Conservation (phyloP, 1,140 invertebrate species). For the Odontomachus brunneus region DNA sequence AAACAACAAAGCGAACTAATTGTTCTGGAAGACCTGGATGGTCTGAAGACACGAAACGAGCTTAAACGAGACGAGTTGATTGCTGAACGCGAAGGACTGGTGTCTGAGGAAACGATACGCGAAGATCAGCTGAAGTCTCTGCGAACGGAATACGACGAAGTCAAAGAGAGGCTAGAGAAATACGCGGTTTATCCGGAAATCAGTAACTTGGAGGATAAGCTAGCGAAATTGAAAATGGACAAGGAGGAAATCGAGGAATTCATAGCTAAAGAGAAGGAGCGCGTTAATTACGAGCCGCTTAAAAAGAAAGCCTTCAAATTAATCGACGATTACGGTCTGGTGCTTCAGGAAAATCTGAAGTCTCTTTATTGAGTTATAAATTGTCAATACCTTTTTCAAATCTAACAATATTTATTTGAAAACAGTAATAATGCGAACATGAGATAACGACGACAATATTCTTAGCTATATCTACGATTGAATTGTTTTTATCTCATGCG, state of each 20-base stretch:
- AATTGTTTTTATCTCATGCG: background rate
- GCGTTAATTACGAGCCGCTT: constrained; percentile 73
- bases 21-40: constrained; percentile 74
- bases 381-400: background rate
- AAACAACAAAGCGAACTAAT: constrained; percentile 73
- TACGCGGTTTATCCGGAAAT: constrained; percentile 82
- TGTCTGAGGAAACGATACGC: constrained; percentile 65
- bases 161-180: constrained; percentile 76
- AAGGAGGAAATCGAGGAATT: constrained; percentile 74
- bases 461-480: constrained; percentile 68
- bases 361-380: constrained; percentile 67
- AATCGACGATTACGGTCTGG: constrained; percentile 68
- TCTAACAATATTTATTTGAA: constrained; percentile 7
- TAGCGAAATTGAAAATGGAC: constrained; percentile 75
- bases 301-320: constrained; percentile 70
- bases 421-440: background rate
- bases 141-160: constrained; percentile 72
- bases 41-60: constrained; percentile 71
- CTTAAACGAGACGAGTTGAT: constrained; percentile 73
- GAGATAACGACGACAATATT: background rate
- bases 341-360: constrained; percentile 74
- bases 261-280: constrained; percentile 71
- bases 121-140: constrained; percentile 72
- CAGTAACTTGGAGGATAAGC: constrained; percentile 77
- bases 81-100: constrained; percentile 71